Evolutionary conservation across 2,113 vertebrate genomes (phyloP).

Genomic region (Peucedramus taeniatus): DNA sequence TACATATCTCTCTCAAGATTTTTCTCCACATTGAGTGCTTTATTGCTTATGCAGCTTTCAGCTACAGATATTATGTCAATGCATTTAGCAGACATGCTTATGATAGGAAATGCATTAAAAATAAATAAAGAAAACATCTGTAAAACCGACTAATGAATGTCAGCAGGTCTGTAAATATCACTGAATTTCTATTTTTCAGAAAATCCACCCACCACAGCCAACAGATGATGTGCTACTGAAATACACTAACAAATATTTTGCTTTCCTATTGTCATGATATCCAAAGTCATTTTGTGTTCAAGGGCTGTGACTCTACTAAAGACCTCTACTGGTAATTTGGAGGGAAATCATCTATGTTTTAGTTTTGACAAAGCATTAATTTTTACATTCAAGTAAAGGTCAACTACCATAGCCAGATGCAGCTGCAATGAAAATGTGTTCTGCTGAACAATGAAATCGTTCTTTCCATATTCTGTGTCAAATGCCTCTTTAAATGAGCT

Average conservation of each 20-base stretch:
- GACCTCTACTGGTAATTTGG: neutral
- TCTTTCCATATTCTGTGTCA: neutral
- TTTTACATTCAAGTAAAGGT: conserved; percentile 49
- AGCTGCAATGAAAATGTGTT: neutral
- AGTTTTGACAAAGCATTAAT: conserved; percentile 26
- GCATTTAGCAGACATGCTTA: neutral
- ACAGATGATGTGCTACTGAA: neutral
- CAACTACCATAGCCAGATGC: neutral
- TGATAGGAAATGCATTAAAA: neutral
- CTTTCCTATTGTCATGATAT: neutral
- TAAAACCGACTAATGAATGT: neutral
- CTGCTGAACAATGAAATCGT: neutral
- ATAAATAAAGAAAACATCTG: neutral
- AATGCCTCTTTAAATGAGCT: neutral
- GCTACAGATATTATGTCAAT: neutral
- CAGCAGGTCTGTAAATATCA: neutral
- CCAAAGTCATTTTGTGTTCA: neutral
- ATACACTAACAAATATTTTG: neutral
- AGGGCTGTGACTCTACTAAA: neutral
- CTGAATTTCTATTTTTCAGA: neutral
- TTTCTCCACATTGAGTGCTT: neutral
- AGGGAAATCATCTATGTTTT: neutral
- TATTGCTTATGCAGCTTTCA: neutral
- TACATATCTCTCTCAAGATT: neutral
- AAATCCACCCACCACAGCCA: neutral